Conservation (phyloP, 1,140 invertebrate species). For the Neuroterus valhalla region DNA sequence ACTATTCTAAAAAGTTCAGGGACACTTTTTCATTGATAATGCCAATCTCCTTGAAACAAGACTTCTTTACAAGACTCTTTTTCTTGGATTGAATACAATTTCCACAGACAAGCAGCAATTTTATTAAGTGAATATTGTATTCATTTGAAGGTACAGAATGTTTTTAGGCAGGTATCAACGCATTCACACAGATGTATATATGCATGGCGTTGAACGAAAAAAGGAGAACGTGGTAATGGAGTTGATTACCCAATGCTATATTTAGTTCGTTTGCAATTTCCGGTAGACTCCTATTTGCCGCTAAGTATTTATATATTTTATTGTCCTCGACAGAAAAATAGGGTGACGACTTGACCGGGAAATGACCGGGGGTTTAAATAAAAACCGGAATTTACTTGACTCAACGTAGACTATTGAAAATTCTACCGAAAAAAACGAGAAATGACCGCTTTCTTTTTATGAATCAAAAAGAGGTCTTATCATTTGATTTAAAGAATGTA, state of each 20-base stretch:
- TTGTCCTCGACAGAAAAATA: neutral
- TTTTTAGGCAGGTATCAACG: neutral
- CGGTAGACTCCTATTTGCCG: slow-evolving; percentile 7
- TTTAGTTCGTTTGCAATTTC: slow-evolving; percentile 14
- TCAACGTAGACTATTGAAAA: too few species aligned
- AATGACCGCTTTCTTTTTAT: too few species aligned
- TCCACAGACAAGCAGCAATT: neutral
- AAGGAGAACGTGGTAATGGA: slow-evolving; percentile 9
- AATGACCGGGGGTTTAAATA: too few species aligned
- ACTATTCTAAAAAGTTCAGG: neutral
- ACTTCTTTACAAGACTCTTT: neutral
- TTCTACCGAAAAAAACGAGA: too few species aligned
- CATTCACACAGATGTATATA: slow-evolving; percentile 8
- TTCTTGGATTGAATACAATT: neutral
- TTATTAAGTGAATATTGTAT: neutral
- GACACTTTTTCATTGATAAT: neutral
- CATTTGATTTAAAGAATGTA: too few species aligned
- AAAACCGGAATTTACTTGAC: too few species aligned
- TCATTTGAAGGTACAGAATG: neutral
- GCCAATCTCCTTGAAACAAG: neutral
- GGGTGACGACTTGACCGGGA: neutral
- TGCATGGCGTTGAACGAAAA: slow-evolving; percentile 8
- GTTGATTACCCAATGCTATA: slow-evolving; percentile 18
- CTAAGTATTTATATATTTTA: slow-evolving; percentile 29
- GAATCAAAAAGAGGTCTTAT: too few species aligned